Percentiles rank a stretch among this genome's conserved stretches.
Evolutionary conservation across 2,113 vertebrate species (phyloP).

Genomic region (Melanerpes formicivorus): DNA sequence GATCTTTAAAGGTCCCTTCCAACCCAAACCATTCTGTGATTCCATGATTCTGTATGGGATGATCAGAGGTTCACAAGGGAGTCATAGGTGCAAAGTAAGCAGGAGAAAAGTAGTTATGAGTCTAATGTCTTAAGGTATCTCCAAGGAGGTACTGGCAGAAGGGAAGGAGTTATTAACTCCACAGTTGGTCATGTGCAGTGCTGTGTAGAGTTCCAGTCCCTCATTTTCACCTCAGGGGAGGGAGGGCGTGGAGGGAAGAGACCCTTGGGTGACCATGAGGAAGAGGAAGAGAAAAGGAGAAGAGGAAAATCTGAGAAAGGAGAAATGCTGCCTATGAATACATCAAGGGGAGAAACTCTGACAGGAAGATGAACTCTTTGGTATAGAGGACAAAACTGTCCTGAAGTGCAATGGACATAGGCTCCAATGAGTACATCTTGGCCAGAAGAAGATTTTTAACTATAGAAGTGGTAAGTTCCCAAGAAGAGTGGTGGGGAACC

Average conservation of each 20-base stretch:
- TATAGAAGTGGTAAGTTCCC: neutral
- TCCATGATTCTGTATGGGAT: neutral
- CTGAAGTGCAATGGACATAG: neutral
- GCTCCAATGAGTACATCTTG: neutral
- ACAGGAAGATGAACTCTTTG: neutral
- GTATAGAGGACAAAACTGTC: neutral
- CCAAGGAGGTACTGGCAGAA: neutral
- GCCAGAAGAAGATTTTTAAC: neutral
- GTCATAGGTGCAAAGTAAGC: neutral
- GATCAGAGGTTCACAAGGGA: neutral
- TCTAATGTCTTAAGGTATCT: neutral
- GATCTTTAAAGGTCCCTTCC: too few relatives aligned
- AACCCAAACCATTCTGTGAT: too few relatives aligned
- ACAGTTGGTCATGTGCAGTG: neutral
- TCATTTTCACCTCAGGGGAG: neutral
- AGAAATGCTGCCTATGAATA: neutral
- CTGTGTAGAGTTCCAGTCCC: neutral
- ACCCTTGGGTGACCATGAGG: neutral
- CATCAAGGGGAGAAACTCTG: neutral
- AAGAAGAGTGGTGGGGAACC: neutral
- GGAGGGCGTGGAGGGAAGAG: neutral
- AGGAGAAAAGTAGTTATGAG: neutral
- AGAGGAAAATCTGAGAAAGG: neutral
- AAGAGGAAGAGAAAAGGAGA: neutral
- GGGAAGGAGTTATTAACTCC: neutral